These are phyloP conservation scores for Arnoldichthys spilopterus DNA, from an alignment of 2,797 vertebrate species.

Conservation along the genomic window DNA sequence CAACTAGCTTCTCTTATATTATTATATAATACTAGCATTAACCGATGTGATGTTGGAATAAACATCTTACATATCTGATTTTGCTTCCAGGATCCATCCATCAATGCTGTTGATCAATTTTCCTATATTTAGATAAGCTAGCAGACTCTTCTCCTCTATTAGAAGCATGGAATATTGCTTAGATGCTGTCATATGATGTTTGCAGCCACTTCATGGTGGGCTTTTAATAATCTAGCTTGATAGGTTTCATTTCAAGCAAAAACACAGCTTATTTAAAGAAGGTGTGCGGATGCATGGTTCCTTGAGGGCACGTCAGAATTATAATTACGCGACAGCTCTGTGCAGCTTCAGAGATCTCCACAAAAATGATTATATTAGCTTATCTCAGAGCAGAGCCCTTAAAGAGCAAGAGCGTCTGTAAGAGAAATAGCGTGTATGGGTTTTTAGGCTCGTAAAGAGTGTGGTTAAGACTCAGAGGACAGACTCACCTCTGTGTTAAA, in stretches of 20 bases:
- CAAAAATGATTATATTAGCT: slow-evolving; percentile 20
- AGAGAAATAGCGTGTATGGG: slow-evolving; percentile 47
- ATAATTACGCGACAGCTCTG: slow-evolving; percentile 14
- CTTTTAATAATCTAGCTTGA: not conserved
- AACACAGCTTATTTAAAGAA: slow-evolving; percentile 1
- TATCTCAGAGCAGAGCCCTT: not conserved
- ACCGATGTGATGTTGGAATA: not conserved
- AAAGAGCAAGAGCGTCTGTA: slow-evolving; percentile 41
- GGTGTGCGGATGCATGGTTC: not conserved
- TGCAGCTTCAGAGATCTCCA: not conserved
- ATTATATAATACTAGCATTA: not conserved
- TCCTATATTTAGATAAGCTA: not conserved
- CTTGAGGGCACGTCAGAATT: not conserved
- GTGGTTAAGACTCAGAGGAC: slow-evolving; percentile 62
- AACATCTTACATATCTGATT: not conserved
- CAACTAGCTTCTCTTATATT: not conserved
- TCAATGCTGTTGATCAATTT: not conserved
- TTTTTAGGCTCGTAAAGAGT: slow-evolving; percentile 68
- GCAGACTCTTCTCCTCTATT: not conserved
- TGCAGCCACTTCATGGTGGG: not conserved
- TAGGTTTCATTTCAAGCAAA: slow-evolving; percentile 12
- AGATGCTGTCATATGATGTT: not conserved
- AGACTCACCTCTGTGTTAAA: slow-evolving; percentile 67
- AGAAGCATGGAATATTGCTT: not conserved
- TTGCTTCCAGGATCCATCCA: not conserved